phyloP scores from a whole-genome alignment of 2,888 invertebrate species.

The Eutolmus rufibarbis region DNA sequence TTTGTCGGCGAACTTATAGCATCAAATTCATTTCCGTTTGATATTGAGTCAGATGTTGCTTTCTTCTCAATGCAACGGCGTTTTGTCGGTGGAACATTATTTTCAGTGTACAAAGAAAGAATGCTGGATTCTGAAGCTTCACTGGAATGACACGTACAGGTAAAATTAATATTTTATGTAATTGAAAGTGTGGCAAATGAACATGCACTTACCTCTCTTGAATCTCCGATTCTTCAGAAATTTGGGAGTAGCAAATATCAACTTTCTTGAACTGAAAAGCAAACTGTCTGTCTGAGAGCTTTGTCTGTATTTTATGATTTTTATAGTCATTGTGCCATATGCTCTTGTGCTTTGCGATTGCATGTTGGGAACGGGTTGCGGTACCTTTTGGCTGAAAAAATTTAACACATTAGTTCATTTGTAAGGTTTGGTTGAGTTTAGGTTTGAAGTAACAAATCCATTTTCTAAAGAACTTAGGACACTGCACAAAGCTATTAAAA shows the following conservation, averaged over 20 bases:
- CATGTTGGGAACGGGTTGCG: background rate
- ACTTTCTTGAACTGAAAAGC: slow-evolving; percentile 57
- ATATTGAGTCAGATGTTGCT: slow-evolving; percentile 46
- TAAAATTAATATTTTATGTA: background rate
- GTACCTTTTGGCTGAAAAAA: background rate
- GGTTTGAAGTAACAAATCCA: no score
- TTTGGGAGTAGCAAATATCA: slow-evolving; percentile 52
- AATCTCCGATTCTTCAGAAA: background rate
- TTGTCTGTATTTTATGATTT: background rate
- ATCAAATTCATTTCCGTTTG: background rate
- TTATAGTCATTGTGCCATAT: slow-evolving; percentile 62
- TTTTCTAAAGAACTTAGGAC: no score
- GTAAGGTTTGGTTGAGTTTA: no score
- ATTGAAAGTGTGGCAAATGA: background rate
- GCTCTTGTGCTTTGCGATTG: slow-evolving; percentile 58
- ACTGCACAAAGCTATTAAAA: no score
- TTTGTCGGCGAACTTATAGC: slow-evolving; percentile 51
- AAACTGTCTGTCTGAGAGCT: background rate
- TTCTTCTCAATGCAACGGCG: slow-evolving; percentile 31
- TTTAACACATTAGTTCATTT: background rate
- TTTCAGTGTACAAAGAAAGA: slow-evolving; percentile 47
- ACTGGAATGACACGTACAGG: background rate
- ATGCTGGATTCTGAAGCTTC: slow-evolving; percentile 54
- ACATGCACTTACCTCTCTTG: background rate
- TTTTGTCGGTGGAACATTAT: slow-evolving; percentile 34